Conservation (phyloP, 2,888 invertebrate species). For the Brachyptera risi region DNA sequence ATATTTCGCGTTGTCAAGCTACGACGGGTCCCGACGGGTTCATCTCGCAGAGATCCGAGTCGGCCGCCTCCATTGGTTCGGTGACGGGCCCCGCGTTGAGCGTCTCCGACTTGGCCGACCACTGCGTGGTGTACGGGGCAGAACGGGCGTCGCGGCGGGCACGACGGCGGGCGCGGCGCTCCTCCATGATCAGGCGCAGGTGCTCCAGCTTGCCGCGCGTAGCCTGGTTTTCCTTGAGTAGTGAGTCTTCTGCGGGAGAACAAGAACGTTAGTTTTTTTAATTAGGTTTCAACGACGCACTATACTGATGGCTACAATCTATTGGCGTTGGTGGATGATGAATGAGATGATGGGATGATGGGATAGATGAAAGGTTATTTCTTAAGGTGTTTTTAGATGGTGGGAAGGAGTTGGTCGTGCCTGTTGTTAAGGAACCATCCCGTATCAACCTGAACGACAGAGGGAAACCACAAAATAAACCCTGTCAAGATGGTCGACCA, state of each 20-base stretch:
- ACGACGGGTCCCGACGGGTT: constrained; percentile 30
- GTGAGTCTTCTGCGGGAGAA: constrained; percentile 36
- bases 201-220: constrained; percentile 85
- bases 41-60: constrained; percentile 32
- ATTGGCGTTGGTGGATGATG: no score
- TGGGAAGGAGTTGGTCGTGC: no score
- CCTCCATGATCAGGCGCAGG: constrained; percentile 84
- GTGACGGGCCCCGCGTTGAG: constrained; percentile 21
- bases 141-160: constrained; percentile 64
- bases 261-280: not conserved
- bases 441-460: no score
- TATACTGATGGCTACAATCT: no score
- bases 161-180: constrained; percentile 63
- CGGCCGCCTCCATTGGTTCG: constrained; percentile 32
- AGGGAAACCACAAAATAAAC: no score
- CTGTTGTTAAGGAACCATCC: no score
- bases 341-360: no score
- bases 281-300: no score
- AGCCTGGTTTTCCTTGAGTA: constrained; percentile 69
- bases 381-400: no score
- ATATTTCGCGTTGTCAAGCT: not conserved
- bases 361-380: no score
- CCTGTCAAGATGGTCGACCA: no score
- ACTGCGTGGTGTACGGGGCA: constrained; percentile 40
- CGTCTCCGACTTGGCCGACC: constrained; percentile 34